Evolutionary conservation across 1,140 invertebrate genomes (phyloP).

Genomic region (Drosophila kikkawai): DNA sequence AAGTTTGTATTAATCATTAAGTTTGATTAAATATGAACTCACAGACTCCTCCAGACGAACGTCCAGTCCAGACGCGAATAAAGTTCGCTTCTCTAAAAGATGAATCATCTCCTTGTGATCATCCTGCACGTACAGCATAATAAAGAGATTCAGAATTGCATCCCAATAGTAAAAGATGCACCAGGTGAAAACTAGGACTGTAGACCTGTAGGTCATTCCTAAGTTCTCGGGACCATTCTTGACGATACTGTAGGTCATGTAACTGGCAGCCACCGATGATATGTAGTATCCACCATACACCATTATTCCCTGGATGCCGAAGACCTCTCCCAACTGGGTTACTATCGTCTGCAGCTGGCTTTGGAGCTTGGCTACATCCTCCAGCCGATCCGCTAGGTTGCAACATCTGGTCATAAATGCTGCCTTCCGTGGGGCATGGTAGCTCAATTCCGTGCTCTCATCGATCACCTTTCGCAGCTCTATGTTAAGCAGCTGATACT

Average conservation of each 20-base stretch:
- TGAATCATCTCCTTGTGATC: slow-evolving; percentile 4
- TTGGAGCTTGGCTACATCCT: slow-evolving; percentile 19
- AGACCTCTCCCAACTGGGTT: not conserved
- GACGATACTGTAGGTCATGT: slow-evolving; percentile 3
- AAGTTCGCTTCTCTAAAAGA: slow-evolving; percentile 17
- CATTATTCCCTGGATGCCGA: slow-evolving; percentile 25
- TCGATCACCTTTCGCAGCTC: slow-evolving; percentile 20
- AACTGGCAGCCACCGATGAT: not conserved
- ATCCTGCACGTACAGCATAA: slow-evolving; percentile 5
- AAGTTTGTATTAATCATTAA: not conserved
- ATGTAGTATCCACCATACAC: slow-evolving; percentile 14
- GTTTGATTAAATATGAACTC: not conserved
- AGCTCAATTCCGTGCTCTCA: not conserved
- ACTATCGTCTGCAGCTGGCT: slow-evolving; percentile 13
- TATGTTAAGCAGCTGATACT: slow-evolving; percentile 28
- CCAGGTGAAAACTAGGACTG: not conserved
- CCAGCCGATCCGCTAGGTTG: slow-evolving; percentile 23
- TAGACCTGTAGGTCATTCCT: not conserved
- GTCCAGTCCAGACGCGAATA: slow-evolving; percentile 17
- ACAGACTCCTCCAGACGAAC: slow-evolving; percentile 26
- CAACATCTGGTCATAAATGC: slow-evolving; percentile 40
- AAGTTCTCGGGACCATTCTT: not conserved
- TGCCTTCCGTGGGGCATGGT: not conserved
- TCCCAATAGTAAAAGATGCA: slow-evolving; percentile 24
- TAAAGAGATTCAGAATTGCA: not conserved